These are phyloP conservation scores for Drosophila infuscata DNA, from an alignment of 2,888 invertebrate species.

Conservation along the genomic window DNA sequence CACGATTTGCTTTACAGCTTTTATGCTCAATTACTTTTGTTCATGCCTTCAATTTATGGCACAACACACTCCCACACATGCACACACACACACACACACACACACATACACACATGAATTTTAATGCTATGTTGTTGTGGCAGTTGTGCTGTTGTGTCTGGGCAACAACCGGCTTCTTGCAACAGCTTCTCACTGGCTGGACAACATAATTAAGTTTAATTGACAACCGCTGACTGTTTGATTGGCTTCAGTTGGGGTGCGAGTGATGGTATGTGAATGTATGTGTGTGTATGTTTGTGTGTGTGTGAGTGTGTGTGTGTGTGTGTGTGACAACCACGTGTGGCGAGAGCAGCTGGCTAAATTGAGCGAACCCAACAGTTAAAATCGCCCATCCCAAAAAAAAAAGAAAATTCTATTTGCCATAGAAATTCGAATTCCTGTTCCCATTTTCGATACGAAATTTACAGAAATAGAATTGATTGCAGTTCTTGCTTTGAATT, in stretches of 20 bases:
- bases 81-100: conserved; percentile 8
- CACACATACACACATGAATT: conserved; percentile 30
- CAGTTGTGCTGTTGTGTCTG: conserved; percentile 22
- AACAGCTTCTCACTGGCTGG: conserved; percentile 44
- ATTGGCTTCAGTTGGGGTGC: conserved; percentile 56
- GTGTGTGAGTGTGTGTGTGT: conserved; percentile 1
- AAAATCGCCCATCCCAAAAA: background rate
- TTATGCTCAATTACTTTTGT: conserved; percentile 70
- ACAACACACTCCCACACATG: conserved; percentile 12
- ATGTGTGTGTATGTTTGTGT: conserved; percentile 1
- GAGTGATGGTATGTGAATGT: background rate
- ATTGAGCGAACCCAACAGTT: background rate
- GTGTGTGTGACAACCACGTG: conserved; percentile 21
- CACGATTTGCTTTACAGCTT: conserved; percentile 46
- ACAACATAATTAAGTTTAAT: conserved; percentile 79
- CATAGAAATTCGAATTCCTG: background rate
- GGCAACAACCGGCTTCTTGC: conserved; percentile 59
- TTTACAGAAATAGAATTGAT: background rate
- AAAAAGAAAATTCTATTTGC: background rate
- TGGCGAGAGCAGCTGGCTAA: conserved; percentile 6
- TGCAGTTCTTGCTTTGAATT: background rate
- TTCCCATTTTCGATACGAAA: background rate
- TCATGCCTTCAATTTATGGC: conserved; percentile 58
- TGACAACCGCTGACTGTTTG: conserved; percentile 78
- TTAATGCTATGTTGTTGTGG: conserved; percentile 34